Conservation (phyloP, 2,888 invertebrate genomes). For the Cheilosia vulpina region DNA sequence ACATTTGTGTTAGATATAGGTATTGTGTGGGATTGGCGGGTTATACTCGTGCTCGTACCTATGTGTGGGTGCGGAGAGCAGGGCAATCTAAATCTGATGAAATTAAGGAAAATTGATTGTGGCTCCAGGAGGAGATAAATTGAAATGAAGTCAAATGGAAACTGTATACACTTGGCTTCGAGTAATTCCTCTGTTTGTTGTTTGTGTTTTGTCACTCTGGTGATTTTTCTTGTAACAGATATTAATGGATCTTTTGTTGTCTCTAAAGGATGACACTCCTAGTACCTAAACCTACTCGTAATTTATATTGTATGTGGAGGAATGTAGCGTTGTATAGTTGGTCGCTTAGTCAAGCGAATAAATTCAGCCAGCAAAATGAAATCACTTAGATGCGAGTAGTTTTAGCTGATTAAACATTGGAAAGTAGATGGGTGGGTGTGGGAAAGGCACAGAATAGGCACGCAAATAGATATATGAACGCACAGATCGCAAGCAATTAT, state of each 20-base stretch:
- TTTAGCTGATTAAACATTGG: neutral
- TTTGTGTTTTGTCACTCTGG: conserved; percentile 64
- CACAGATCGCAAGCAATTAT: too few relatives aligned
- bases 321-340: neutral
- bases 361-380: neutral
- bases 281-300: neutral
- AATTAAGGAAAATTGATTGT: conserved; percentile 76
- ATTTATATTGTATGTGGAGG: neutral
- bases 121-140: conserved; percentile 74
- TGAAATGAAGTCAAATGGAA: conserved; percentile 75
- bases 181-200: conserved; percentile 63
- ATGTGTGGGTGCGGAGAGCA: conserved; percentile 37
- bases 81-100: conserved; percentile 74
- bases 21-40: neutral
- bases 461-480: too few relatives aligned
- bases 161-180: conserved; percentile 70
- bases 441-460: too few relatives aligned
- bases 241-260: conserved; percentile 58
- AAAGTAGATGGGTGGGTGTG: neutral
- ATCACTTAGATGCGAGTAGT: neutral
- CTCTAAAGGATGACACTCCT: neutral
- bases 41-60: neutral
- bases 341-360: neutral
- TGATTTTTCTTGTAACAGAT: conserved; percentile 69
- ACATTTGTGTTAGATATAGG: neutral